Evolutionary conservation across 1,140 invertebrate species (phyloP), one percentile per base, ranked within the genome.

Genomic region (Heliconius hewitsoni): DNA sequence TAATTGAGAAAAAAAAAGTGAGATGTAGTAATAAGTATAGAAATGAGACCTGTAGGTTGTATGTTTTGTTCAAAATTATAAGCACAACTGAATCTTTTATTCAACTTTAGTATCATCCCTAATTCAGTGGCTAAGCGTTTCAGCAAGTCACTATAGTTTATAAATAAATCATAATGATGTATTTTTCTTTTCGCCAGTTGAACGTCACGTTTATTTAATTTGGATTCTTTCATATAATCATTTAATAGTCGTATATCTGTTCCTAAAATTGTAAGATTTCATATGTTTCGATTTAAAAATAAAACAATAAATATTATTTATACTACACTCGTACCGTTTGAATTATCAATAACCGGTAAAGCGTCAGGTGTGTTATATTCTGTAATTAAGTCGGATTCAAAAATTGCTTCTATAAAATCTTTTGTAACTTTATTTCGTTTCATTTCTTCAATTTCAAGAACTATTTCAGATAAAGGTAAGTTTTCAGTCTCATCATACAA

Each of bases 321-420:
- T 27, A 71, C 18, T 39, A 39, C 18, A 72, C 19, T 77, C 57
- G 71, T 80, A 79, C 74, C 76, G 27, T 73, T 76, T 57, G 78
- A 72, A 42, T 76, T 72, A 71, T 78, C 74, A 18, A 75, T 60
- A 71, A 73, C 71, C 37, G 74, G 55, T 23, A 77, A 57, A 74
- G 39, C 55, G 55, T 76, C 76, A 71, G 79, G 72, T 70, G 57
- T 77, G 3, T 37, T 78, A 74, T 57, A 85, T 81, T 93, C 91
- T 39, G 83, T 78, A 30, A 84, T 71, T 30, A 83, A 75, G 83
- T 94, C 92, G 4, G 89, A 87, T 76, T 93, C 92, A 60, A 94
- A 82, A 74, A 94, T 90, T 79, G 93, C 91, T 39, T 93, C 90
- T 74, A 94, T 81, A 82, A 94, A 94, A 74, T 93, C 90, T 84